These are phyloP conservation scores for Ophioderma brevispina DNA, from an alignment of 35 echinoderm and acorn worm species.

Conservation along the genomic window DNA sequence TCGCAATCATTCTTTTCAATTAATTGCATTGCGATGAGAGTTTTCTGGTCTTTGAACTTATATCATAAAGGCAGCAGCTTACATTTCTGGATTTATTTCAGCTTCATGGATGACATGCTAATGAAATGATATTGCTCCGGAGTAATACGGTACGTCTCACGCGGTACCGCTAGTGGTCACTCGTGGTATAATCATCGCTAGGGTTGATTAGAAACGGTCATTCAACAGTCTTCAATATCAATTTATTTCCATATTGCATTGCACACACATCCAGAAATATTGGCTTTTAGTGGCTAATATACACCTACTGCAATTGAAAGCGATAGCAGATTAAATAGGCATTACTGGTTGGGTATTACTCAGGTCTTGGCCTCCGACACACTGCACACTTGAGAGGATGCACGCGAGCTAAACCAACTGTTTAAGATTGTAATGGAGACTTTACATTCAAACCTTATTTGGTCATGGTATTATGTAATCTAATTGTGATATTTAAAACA, in stretches of 20 bases:
- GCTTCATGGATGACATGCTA: neutral
- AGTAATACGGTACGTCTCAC: too few species aligned
- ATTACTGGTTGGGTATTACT: too few species aligned
- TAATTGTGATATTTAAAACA: too few species aligned
- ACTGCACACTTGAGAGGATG: too few species aligned
- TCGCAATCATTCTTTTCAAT: neutral
- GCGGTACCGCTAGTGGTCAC: neutral
- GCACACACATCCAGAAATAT: neutral
- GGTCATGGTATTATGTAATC: too few species aligned
- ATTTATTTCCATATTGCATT: neutral
- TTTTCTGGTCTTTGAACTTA: neutral
- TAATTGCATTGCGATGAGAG: neutral
- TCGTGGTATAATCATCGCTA: neutral
- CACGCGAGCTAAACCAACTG: too few species aligned
- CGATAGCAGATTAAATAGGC: too few species aligned
- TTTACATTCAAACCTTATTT: too few species aligned
- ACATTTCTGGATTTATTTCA: neutral
- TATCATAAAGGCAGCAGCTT: neutral
- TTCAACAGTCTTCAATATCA: neutral
- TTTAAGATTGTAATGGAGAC: too few species aligned
- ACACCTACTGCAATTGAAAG: too few species aligned
- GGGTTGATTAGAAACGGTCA: neutral
- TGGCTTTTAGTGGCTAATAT: too few species aligned
- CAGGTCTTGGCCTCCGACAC: too few species aligned
- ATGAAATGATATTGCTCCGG: neutral